Evolutionary conservation across 2,113 vertebrate genomes (phyloP), one percentile per base, ranked within the genome.

Genomic region (Tetrax tetrax): DNA sequence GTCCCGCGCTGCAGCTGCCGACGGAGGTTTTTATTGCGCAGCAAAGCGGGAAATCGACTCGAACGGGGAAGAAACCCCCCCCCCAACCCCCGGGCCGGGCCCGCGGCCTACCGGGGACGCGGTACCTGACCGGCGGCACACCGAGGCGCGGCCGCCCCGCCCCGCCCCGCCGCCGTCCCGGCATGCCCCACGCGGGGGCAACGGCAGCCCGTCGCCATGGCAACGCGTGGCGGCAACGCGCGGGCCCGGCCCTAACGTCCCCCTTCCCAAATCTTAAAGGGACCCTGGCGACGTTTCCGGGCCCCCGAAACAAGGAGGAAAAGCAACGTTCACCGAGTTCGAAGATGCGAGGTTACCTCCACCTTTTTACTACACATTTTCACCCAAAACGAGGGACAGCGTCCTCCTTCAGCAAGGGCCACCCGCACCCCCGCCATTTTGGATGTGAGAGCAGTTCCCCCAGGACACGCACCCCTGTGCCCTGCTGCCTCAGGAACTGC

Each of bases 181-280:
- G 59, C 91, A 54, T 83, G 60, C 72, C 60, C 79, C 66, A 66
- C 74, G 74, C 74, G 29, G 15, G 9, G 43, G 47, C 37, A 11
- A 11, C 28, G 22, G 54, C 57, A 7, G n/a, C 97, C 83, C 97
- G 98, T 98, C 97, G 98, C 98, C 98, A 98, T 98, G 98, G 98
- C 98, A 99, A 99, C 98, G 98, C 98, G 98, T 98, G 51, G 45
- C 37, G 38, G 45, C 38, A 70, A 6, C 27, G 22, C 2, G 29
- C 9, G 4, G 7, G 38, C 83, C 45, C 1, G 7, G 0, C 12
- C 17, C 11, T 43, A 0, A 0, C 38, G 1, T 6, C 50, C 28
- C 29, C 50, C 23, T 19, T 5, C 31, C 64, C 48, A 18, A 1
- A 7, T 4, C 60, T 5, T 3, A 19, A 4, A 19, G 28, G 45